Percentiles rank a stretch among this genome's conserved stretches.
phyloP scores from a whole-genome alignment of 2,888 invertebrate species.

The Caenorhabditis sinica region DNA sequence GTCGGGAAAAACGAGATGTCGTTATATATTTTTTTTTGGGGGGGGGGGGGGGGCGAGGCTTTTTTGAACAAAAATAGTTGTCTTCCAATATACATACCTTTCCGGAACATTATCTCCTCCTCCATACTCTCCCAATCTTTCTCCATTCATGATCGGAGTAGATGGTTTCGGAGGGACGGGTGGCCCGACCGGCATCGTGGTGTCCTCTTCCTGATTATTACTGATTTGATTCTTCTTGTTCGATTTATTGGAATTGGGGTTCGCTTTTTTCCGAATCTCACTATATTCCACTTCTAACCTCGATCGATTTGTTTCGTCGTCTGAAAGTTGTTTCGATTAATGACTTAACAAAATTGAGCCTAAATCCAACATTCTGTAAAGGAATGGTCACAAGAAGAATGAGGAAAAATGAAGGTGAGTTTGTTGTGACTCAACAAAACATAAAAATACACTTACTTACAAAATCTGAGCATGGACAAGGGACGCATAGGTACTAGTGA shows the following conservation, averaged over 20 bases:
- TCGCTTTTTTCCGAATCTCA: conserved; percentile 52
- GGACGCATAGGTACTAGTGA: neutral
- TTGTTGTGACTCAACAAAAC: neutral
- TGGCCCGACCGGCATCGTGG: conserved; percentile 72
- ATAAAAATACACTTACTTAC: neutral
- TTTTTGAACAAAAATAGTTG: too few relatives aligned
- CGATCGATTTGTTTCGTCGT: conserved; percentile 66
- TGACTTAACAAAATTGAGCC: too few relatives aligned
- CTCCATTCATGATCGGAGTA: conserved; percentile 83
- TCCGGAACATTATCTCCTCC: conserved; percentile 54
- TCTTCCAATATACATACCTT: conserved; percentile 28
- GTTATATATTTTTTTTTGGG: too few relatives aligned
- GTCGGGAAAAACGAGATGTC: too few relatives aligned
- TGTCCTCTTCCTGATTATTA: conserved; percentile 38
- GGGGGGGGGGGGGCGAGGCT: too few relatives aligned
- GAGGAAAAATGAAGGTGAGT: neutral
- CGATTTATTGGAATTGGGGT: neutral
- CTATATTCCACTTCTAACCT: conserved; percentile 67
- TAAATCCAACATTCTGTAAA: neutral
- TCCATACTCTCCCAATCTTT: conserved; percentile 28
- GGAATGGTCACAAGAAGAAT: neutral
- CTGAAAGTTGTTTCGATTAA: too few relatives aligned
- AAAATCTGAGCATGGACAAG: neutral
- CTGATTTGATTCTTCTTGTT: conserved; percentile 22
- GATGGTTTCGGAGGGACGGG: conserved; percentile 84